Evolutionary conservation across 2,888 invertebrate genomes (phyloP), one percentile per base, ranked within the genome.

Genomic region (Drosophila anceps): DNA sequence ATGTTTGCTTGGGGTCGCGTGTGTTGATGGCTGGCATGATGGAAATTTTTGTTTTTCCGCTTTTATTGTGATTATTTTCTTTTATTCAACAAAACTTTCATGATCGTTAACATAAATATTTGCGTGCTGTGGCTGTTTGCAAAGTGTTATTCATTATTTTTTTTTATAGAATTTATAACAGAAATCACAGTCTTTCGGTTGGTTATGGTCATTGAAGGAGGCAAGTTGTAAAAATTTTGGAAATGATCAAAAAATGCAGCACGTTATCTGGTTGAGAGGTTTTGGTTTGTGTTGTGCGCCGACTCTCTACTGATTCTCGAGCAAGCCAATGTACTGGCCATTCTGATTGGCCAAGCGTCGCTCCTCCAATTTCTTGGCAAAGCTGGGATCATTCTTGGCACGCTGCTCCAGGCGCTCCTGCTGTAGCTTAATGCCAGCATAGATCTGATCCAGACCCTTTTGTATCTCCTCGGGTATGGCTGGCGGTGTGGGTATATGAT

Each of bases 361-460:
- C 69, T 92, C 92, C 67, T 93, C 93, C 48, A 93, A 79, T 59
- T 91, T 91, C 66, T 91, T 92, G 57, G 93, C 93, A 81, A 92
- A 93, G 29, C 91, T 93, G 1, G 93, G 93, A 85, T 93, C 93
- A 41, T 77, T 91, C 73, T 92, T 92, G 61, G 93, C 93, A 35
- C 93, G 85, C 57, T 91, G 91, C 60, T 92, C 95, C 92, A 95
- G 93, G 82, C 95, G 95, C 76, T 93, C 92, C 79, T 93, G 92
- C 73, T 93, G 94, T 93, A 92, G 63, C 91, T 95, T 95, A 82
- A 97, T 97, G 87, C 96, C 96, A 68, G 96, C 97, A 92, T 95
- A 97, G 93, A 97, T 97, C 91, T 97, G 95, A 92, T 97, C 97
- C 72, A 97, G 94, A 62, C 97, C 97, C 92, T 97, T 97, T 93